phyloP scores from a whole-genome alignment of 1,140 invertebrate species.

The Nilaparvata lugens region DNA sequence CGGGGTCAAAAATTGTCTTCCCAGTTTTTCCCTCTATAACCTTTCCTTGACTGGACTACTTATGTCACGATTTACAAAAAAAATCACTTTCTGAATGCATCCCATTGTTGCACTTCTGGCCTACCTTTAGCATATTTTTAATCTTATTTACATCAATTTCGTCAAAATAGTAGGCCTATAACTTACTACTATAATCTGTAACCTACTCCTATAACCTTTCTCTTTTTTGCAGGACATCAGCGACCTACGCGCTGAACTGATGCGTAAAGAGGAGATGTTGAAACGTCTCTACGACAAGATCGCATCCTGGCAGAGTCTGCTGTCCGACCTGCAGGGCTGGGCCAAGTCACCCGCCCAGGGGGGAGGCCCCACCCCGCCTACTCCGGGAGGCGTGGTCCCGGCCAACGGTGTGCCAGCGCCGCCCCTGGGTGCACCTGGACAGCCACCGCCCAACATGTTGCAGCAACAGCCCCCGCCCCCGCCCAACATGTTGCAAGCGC shows the following conservation, averaged over 20 bases:
- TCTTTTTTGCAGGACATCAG: slow-evolving; percentile 54
- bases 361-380: slow-evolving; percentile 8
- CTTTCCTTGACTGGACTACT: too few relatives aligned
- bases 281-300: slow-evolving; percentile 86
- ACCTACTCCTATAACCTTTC: background rate
- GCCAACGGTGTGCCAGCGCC: background rate
- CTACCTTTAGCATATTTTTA: too few relatives aligned
- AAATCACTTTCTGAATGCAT: too few relatives aligned
- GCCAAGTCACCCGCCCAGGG: slow-evolving; percentile 33
- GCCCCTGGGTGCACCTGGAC: background rate
- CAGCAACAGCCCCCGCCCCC: slow-evolving; percentile 5
- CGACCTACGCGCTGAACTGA: slow-evolving; percentile 71
- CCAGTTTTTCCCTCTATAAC: too few relatives aligned
- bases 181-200: too few relatives aligned
- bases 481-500: slow-evolving; percentile 7
- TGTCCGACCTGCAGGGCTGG: slow-evolving; percentile 56
- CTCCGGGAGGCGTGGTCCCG: background rate
- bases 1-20: too few relatives aligned
- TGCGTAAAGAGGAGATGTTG: slow-evolving; percentile 77
- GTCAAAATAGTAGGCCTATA: too few relatives aligned
- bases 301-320: slow-evolving; percentile 74
- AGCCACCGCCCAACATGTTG: background rate
- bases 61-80: too few relatives aligned
- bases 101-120: too few relatives aligned
- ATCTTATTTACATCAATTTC: too few relatives aligned